Conservation (phyloP, 2,113 vertebrate genomes). For the Indri indri region DNA sequence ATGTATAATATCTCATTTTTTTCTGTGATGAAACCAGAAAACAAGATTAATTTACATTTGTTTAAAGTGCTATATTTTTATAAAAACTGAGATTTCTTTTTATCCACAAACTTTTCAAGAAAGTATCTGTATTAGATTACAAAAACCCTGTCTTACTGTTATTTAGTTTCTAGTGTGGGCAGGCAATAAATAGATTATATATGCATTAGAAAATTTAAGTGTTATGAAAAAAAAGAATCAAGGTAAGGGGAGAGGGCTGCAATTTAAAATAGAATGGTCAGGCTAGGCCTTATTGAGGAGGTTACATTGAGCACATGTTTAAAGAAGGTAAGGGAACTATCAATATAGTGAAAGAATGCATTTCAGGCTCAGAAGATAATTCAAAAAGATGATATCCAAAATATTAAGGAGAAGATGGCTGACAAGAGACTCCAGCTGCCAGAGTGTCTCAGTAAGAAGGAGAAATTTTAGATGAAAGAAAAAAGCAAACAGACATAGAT, state of each 20-base stretch:
- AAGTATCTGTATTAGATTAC: background rate
- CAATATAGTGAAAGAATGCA: background rate
- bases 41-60: conserved; percentile 6
- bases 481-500: too few species aligned
- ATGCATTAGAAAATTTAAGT: background rate
- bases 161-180: background rate
- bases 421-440: too few species aligned
- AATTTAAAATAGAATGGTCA: conserved; percentile 27
- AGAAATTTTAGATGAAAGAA: too few species aligned
- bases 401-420: background rate
- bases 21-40: conserved; percentile 7
- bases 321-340: background rate
- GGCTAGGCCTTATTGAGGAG: background rate
- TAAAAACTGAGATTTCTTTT: background rate
- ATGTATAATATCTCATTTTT: background rate
- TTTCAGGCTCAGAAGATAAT: background rate
- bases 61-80: background rate
- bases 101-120: background rate
- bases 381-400: background rate
- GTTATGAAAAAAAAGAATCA: background rate
- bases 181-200: background rate
- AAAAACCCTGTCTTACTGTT: background rate
- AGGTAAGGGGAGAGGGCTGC: background rate
- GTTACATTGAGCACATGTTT: background rate
- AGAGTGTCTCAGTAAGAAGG: too few species aligned